phyloP scores from a whole-genome alignment of 1,140 invertebrate species.

The Drosophila prosaltans region DNA sequence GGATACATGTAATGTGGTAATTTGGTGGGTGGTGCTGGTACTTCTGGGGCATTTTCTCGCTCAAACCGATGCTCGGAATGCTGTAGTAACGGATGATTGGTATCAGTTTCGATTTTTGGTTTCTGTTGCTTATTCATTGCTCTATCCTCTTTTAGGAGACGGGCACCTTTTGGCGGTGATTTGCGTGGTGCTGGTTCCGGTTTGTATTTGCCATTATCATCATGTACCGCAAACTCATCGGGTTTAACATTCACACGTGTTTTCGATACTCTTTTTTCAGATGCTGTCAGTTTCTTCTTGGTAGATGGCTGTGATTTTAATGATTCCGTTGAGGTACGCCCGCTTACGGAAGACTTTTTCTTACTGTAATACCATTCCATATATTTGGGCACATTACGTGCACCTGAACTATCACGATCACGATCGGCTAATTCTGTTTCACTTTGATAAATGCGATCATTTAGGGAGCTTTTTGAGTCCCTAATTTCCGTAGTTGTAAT shows the following conservation, averaged over 20 bases:
- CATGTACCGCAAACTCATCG: conserved; percentile 52
- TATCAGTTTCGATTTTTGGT: conserved; percentile 70
- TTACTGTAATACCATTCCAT: conserved; percentile 87
- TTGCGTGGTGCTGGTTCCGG: conserved; percentile 81
- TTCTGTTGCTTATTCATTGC: conserved; percentile 72
- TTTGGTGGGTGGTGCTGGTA: conserved; percentile 87
- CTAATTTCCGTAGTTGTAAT: conserved; percentile 61
- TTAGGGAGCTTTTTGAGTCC: conserved; percentile 46
- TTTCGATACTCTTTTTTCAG: conserved; percentile 84
- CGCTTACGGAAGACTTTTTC: conserved; percentile 56
- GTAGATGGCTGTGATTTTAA: conserved; percentile 54
- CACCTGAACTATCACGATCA: conserved; percentile 35
- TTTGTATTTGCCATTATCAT: conserved; percentile 82
- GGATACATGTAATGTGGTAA: conserved; percentile 86
- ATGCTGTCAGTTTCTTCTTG: conserved; percentile 49
- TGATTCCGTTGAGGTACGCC: conserved; percentile 70
- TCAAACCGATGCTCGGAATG: conserved; percentile 91
- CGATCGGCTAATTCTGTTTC: conserved; percentile 64
- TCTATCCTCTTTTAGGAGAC: conserved; percentile 75
- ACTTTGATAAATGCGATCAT: conserved; percentile 64
- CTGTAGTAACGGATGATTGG: conserved; percentile 88
- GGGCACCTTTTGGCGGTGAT: conserved; percentile 66
- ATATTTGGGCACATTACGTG: conserved; percentile 85
- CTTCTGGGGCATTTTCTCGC: conserved; percentile 85
- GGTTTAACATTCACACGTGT: conserved; percentile 75